phyloP scores from a whole-genome alignment of 2,888 invertebrate genomes.

The Ormyrus pomaceus region DNA sequence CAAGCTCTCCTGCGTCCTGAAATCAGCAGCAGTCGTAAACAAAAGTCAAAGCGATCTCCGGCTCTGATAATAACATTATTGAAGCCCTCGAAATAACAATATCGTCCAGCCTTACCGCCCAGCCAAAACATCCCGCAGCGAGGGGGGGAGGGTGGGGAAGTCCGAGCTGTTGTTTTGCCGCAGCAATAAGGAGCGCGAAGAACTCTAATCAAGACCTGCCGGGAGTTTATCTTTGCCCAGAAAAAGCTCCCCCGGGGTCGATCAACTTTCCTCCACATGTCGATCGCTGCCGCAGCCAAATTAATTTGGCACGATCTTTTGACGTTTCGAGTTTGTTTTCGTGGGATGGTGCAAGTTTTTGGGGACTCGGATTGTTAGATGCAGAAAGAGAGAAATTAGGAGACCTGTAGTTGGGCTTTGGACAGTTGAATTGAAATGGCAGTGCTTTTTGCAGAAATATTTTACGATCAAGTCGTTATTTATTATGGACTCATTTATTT shows the following conservation, averaged over 20 bases:
- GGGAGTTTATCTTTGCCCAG: slow-evolving; percentile 71
- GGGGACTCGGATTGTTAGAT: background rate
- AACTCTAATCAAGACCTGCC: slow-evolving; percentile 74
- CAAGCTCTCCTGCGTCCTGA: too few relatives aligned
- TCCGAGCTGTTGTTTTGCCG: slow-evolving; percentile 37
- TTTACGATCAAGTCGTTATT: too few relatives aligned
- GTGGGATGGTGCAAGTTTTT: background rate
- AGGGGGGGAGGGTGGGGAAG: background rate
- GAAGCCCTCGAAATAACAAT: slow-evolving; percentile 15
- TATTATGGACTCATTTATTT: too few relatives aligned
- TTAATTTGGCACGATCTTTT: slow-evolving; percentile 48
- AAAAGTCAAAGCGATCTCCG: background rate
- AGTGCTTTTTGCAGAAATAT: too few relatives aligned
- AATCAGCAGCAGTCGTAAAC: too few relatives aligned
- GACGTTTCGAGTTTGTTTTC: background rate
- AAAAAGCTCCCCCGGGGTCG: slow-evolving; percentile 67
- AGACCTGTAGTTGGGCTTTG: too few relatives aligned
- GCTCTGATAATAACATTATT: slow-evolving; percentile 22
- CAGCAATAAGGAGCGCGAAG: slow-evolving; percentile 65
- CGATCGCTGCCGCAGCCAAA: slow-evolving; percentile 39
- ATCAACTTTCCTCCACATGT: slow-evolving; percentile 60
- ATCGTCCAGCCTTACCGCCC: background rate
- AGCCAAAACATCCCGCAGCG: slow-evolving; percentile 34
- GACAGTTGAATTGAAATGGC: too few relatives aligned
- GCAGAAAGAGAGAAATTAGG: too few relatives aligned